Conservation (phyloP, 2,797 vertebrate species). For the Moxostoma hubbsi region DNA sequence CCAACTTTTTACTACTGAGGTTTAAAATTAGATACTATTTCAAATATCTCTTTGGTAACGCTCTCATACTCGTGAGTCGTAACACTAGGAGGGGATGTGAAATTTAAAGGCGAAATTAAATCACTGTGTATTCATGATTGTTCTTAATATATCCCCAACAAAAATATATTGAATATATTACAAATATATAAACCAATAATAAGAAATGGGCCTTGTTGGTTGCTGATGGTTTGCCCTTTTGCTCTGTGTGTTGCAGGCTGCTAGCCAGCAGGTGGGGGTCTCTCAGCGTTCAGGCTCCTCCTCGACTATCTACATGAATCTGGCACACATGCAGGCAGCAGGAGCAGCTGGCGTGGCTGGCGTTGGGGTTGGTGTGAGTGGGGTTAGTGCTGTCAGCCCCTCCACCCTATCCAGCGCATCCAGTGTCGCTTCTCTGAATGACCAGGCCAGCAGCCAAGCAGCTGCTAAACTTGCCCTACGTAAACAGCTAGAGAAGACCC, state of each 20-base stretch:
- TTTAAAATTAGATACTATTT: too few species aligned
- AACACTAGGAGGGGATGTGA: too few species aligned
- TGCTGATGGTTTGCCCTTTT: slow-evolving; percentile 21
- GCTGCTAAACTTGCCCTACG: slow-evolving; percentile 85
- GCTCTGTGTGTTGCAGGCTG: slow-evolving; percentile 52
- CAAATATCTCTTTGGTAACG: too few species aligned
- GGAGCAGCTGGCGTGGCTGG: slow-evolving; percentile 75
- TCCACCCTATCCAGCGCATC: slow-evolving; percentile 80
- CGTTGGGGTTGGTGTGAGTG: slow-evolving; percentile 75
- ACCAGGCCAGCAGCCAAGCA: slow-evolving; percentile 85
- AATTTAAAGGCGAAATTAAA: slow-evolving; percentile 27
- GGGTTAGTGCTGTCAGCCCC: slow-evolving; percentile 79
- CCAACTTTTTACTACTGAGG: too few species aligned
- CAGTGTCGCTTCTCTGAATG: slow-evolving; percentile 72
- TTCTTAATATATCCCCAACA: slow-evolving; percentile 16
- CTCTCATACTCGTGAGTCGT: too few species aligned
- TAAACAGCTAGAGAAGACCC: slow-evolving; percentile 88
- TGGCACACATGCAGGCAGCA: slow-evolving; percentile 84
- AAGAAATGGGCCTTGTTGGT: background rate
- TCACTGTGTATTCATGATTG: slow-evolving; percentile 16
- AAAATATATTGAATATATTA: slow-evolving; percentile 6
- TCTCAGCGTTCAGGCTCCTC: slow-evolving; percentile 81
- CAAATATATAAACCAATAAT: slow-evolving; percentile 18
- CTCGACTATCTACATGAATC: slow-evolving; percentile 88
- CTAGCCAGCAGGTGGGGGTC: slow-evolving; percentile 69